Base-by-base conservation (phyloP, 2,888 invertebrate genomes). In the Philonicus albiceps region DNA sequence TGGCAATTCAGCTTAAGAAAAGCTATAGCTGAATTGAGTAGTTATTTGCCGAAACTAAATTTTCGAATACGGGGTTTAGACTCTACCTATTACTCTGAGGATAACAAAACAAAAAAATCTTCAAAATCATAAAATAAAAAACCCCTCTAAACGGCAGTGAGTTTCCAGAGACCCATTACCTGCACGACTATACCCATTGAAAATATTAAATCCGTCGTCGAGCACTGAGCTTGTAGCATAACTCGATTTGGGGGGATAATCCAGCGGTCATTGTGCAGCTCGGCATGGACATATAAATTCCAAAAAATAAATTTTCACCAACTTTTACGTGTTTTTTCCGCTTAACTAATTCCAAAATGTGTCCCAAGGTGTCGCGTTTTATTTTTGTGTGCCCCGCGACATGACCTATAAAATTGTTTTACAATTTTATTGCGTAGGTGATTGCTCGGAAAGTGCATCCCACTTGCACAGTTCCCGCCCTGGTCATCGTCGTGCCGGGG, bases 301-400 rank as follows among this genome's bases (percentile, higher is more conserved):
- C 2, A n/a, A 22, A 76, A 76, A 76, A 76, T 76, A 40, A 16
- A 76, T 80, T 80, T 80, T 53, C 49, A 53, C 49, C 16, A 49
- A 80, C 80, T 80, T 80, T 80, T 53, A 43, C 31, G 80, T 80
- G 53, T 31, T 53, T 31, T 53, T 80, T 80, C 31, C 43, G 53
- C 80, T 53, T 27, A 49, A 80, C 53, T 80, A 80, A 43, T 53
- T 80, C 80, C 49, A 31, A 80, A 80, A 80, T 27, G 53, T 80
- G 53, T 53, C 53, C 80, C 43, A 43, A 30, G 80, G 53, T 8
- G 27, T 80, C 49, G 22, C 13, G 4, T 80, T 80, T 49, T 80
- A 80, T 80, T 53, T 76, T 76, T 40, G 34, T 76, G 34, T 34
- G 19, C 1, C 34, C 22, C 40, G 37, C 37, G 40, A 76, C 76